Base-by-base conservation (phyloP, 2,113 vertebrate genomes). In the Phyllostomus discolor region DNA sequence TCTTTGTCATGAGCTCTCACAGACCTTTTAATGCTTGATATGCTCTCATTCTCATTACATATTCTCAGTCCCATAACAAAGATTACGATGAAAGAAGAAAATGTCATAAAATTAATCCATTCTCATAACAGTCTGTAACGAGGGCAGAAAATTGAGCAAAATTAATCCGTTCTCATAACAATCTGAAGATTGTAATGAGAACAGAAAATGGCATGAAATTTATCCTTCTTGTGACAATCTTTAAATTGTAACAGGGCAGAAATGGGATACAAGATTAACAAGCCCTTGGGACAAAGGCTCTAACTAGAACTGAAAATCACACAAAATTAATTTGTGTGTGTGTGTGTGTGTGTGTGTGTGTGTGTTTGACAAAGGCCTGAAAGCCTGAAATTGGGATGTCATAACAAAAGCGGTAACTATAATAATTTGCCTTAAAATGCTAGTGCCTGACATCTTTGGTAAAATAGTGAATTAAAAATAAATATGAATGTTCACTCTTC, bases 81-180 rank as follows among this genome's bases (percentile, higher is more conserved):
- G 97, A 98, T 98, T 98, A 98, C 98, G 98, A 98, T 98, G 98
- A 98, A 98, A 98, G 97, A 98, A 97, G 97, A 98, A 98, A 98
- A 98, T 98, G 98, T 98, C 97, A 98, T 97, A 98, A 98, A 98
- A 99, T 98, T 98, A 98, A 98, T 98, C 98, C 97, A 98, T 98
- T 98, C 97, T 98, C 95, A 98, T 98, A 98, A 98, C 96, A 98
- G 97, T 98, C 95, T 98, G 80, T 98, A 98, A 98, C 79, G 5
- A 98, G 98, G 98, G 97, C 91, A 98, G 97, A 98, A 98, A 98
- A 98, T 98, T 97, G 97, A 98, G 97, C 91, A 98, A 98, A 98
- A 98, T 98, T 96, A 98, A 98, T 99, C 97, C 88, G 38, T 98
- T 98, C 97, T 97, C 94, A 98, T 98, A 98, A 98, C 97, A 98